Base-by-base conservation (phyloP, 2,797 vertebrate species). In the Zenarchopterus dispar region DNA sequence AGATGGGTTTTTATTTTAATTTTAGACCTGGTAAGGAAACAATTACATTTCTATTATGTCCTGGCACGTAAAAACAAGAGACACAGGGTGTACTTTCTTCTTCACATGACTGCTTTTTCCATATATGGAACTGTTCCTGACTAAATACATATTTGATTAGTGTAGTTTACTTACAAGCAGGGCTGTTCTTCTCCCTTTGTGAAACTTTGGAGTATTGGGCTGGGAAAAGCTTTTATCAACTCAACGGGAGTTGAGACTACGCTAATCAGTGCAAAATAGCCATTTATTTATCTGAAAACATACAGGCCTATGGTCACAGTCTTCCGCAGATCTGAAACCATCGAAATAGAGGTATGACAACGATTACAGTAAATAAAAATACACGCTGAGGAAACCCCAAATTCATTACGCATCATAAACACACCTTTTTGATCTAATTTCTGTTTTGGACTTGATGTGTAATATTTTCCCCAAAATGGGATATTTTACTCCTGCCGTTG, bases 401-500 rank as follows among this genome's bases (percentile, higher is more conserved):
- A 23, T 36, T 70, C 33, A 21, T 22, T 41, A 11, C 11, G 15
- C 26, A 19, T 39, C 26, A 43, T 0, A 72, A 56, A 54, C 17
- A 33, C 39, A 53, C 11, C 60, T 22, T 23, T 68, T 44, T 18
- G 4, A 8, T 48, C 24, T 21, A 51, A 28, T 42, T 65, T 68
- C 6, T 50, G 18, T 62, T 63, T 73, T 45, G 7, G 26, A 67
- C 41, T 36, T 15, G 59, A 16, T 60, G 41, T 65, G 17, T 8
- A 50, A 68, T 28, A 56, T 59, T 58, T 68, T 18, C 8, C 44
- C 43, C 0, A 43, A 72, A 64, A 24, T 54, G 23, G n/a, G 54
- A 74, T 51, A 73, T 64, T 66, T 82, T 39, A 19, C 51, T 77
- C 26, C 49, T 51, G 28, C 60, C 41, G 28, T 67, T 68, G 55